A percentile compares a stretch with the other conserved stretches of the same genome.
phyloP scores from a whole-genome alignment of 2,888 invertebrate species.

The Pseudococcus viburni region DNA sequence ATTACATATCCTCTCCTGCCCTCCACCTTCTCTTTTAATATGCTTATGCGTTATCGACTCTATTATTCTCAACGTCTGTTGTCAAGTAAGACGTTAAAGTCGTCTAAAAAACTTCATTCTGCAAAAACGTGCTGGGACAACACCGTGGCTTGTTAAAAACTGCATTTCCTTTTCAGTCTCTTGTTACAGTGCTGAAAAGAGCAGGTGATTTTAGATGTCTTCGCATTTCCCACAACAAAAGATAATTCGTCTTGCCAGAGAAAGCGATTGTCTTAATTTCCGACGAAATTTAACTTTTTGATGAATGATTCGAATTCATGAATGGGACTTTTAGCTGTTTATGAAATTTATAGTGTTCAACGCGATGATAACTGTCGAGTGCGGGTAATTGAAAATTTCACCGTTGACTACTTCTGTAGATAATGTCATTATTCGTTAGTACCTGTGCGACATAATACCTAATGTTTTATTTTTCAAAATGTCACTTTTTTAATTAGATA shows the following conservation, averaged over 20 bases:
- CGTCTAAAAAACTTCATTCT: neutral
- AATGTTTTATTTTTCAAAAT: neutral
- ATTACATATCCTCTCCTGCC: neutral
- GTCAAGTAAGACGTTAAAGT: neutral
- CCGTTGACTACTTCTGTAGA: conserved; percentile 13
- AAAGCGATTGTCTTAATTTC: neutral
- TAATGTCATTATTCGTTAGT: conserved; percentile 18
- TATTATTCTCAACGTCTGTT: conserved; percentile 8
- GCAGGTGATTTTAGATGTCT: neutral
- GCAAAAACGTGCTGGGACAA: neutral
- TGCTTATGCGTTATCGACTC: conserved; percentile 13
- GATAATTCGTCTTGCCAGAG: neutral
- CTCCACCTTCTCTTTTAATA: neutral
- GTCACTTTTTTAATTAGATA: neutral
- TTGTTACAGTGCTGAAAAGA: neutral
- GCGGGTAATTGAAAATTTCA: conserved; percentile 51
- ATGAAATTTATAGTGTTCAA: neutral
- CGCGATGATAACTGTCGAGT: conserved; percentile 29
- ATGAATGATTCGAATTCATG: neutral
- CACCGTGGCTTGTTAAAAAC: too few species aligned
- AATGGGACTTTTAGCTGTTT: conserved; percentile 12
- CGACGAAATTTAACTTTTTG: neutral
- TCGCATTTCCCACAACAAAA: neutral
- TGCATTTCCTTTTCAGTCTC: neutral
- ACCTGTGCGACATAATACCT: neutral